Evolutionary conservation across 2,888 invertebrate species (phyloP), one percentile per base, ranked within the genome.

Genomic region (Plebejus melissa): DNA sequence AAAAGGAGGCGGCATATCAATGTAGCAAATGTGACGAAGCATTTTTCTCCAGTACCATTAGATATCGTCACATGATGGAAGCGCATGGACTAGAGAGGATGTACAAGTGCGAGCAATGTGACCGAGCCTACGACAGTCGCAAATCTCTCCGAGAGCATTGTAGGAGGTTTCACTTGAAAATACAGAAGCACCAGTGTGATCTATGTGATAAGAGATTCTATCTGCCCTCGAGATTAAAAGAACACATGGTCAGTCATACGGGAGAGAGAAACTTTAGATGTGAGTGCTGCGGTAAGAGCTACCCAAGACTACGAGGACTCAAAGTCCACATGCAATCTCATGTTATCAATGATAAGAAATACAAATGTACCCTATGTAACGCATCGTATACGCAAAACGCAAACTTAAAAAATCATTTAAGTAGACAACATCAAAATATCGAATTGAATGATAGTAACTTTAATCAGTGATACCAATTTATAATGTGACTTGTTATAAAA

Each of bases 301-400:
- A 91, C 74, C 92, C 92, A 0, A 79, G 92, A 4, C 65, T 91
- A 4, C 80, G 90, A 0, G 90, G 89, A 0, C 75, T 92, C n/a
- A 89, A 94, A 16, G 94, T 94, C 0, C 95, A 95, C 80, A 90
- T 94, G 83, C 90, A 95, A 54, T 93, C 93, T 0, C 95, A 95
- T 76, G 90, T 85, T 76, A 91, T 85, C 0, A 90, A 88, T 0
- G 94, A 94, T 76, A 91, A 94, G 76, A 94, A 94, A n/a, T 94
- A 89, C 77, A 87, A 90, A 1, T 95, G 95, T 78, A 82, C 86
- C 0, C 13, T 90, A 69, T 95, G 95, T 77, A 90, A 86, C 16
- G 91, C 94, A 0, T 88, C 94, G 0, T 95, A 95, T 78, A 94
- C 94, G 0, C 94, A 94, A 57, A 94, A 94, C 79, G 89, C 94